Evolutionary conservation across 2,888 invertebrate species (phyloP).

Genomic region (Idaea biselata): DNA sequence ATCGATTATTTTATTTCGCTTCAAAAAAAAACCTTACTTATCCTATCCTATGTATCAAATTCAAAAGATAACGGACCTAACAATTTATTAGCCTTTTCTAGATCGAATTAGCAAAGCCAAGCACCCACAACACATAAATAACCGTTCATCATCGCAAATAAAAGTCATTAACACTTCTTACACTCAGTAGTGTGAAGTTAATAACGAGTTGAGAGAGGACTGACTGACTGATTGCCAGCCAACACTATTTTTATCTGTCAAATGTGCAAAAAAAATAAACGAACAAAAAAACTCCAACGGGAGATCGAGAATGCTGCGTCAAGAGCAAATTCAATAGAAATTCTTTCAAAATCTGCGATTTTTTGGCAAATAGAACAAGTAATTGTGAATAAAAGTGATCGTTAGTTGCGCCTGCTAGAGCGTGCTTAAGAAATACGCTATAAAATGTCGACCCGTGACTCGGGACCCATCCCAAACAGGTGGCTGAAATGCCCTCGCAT

Average conservation of each 20-base stretch:
- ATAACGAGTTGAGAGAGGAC: no score
- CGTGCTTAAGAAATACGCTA: slow-evolving; percentile 18
- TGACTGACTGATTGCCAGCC: no score
- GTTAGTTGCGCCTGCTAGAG: slow-evolving; percentile 21
- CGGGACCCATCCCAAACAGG: slow-evolving; percentile 88
- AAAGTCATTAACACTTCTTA: no score
- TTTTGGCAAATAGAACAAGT: slow-evolving; percentile 6
- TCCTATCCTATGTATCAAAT: no score
- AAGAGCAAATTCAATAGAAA: slow-evolving; percentile 16
- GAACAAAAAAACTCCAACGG: slow-evolving; percentile 12
- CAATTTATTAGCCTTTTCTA: no score
- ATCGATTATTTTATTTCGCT: no score
- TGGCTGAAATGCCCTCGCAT: slow-evolving; percentile 95
- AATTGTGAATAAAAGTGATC: slow-evolving; percentile 24
- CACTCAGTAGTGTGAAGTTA: no score
- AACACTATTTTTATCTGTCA: slow-evolving; percentile 18
- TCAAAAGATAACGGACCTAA: no score
- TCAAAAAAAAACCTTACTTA: no score
- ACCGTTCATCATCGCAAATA: no score
- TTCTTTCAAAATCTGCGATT: slow-evolving; percentile 18
- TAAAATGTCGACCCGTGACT: slow-evolving; percentile 63
- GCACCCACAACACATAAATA: no score
- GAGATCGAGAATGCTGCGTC: slow-evolving; percentile 31
- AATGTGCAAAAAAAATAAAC: slow-evolving; percentile 2
- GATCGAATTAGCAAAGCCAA: no score